Conservation (phyloP, 2,797 vertebrate species). For the Labroides dimidiatus region DNA sequence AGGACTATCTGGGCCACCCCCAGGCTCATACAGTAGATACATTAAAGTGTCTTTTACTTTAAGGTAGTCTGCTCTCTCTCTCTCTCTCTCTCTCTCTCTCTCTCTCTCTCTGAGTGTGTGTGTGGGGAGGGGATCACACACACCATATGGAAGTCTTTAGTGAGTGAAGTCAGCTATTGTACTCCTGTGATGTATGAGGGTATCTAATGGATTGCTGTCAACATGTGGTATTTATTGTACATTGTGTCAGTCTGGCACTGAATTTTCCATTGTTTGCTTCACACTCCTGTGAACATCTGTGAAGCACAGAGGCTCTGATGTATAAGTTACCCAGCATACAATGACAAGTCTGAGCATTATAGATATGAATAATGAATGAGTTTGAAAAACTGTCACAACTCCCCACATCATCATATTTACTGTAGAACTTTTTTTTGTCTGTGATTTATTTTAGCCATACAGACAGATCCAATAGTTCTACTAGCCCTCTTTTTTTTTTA, state of each 20-base stretch:
- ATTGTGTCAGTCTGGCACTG: conserved; percentile 42
- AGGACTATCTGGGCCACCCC: conserved; percentile 8
- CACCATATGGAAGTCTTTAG: conserved; percentile 60
- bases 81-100: no score
- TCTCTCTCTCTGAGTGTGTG: conserved; percentile 3
- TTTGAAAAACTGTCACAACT: not conserved
- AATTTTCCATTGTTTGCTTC: conserved; percentile 41
- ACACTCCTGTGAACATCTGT: conserved; percentile 64
- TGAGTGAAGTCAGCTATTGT: conserved; percentile 54
- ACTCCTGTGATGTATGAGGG: conserved; percentile 40
- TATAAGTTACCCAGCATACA: conserved; percentile 5
- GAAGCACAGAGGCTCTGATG: conserved; percentile 30
- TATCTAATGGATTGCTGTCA: conserved; percentile 55
- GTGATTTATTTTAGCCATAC: no score
- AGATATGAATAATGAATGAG: not conserved
- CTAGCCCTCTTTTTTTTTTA: no score
- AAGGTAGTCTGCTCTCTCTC: conserved; percentile 13
- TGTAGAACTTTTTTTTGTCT: not conserved
- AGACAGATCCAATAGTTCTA: no score
- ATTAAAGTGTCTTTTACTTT: conserved; percentile 28
- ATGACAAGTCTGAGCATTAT: conserved; percentile 6
- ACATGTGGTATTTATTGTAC: conserved; percentile 54
- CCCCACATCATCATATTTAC: not conserved
- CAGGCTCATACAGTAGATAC: conserved; percentile 19
- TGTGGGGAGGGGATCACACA: conserved; percentile 13